phyloP scores from a whole-genome alignment of 2,113 vertebrate genomes.

The Semicossyphus pulcher region DNA sequence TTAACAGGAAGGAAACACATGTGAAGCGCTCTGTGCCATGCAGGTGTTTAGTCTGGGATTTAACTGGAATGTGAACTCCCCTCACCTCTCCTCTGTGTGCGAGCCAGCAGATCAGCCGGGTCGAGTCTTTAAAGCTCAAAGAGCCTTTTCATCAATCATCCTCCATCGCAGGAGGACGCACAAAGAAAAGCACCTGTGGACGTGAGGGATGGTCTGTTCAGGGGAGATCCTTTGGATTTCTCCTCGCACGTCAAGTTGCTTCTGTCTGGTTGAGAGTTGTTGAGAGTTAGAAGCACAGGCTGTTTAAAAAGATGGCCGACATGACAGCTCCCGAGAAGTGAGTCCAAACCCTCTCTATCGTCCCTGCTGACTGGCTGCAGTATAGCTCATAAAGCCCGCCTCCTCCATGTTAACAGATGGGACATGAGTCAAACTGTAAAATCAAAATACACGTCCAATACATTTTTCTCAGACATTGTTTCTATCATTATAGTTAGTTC shows the following conservation, averaged over 20 bases:
- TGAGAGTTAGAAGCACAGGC: too few species aligned
- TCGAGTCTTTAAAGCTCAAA: slow-evolving; percentile 54
- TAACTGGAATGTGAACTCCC: slow-evolving; percentile 67
- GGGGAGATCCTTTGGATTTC: background rate
- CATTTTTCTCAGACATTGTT: too few species aligned
- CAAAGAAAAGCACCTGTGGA: slow-evolving; percentile 56
- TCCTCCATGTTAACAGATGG: too few species aligned
- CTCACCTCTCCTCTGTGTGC: slow-evolving; percentile 23
- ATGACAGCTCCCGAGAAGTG: too few species aligned
- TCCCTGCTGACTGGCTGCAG: too few species aligned
- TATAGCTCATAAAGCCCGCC: too few species aligned
- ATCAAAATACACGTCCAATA: too few species aligned
- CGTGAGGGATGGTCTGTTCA: slow-evolving; percentile 1
- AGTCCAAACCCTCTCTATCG: too few species aligned
- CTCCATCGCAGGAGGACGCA: slow-evolving; percentile 7
- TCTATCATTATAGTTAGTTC: too few species aligned
- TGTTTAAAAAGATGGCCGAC: too few species aligned
- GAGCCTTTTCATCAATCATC: slow-evolving; percentile 56
- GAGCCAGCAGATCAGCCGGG: slow-evolving; percentile 33
- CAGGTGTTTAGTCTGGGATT: slow-evolving; percentile 81
- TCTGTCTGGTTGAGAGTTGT: background rate
- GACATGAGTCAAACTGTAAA: too few species aligned
- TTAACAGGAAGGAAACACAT: slow-evolving; percentile 58
- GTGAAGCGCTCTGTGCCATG: slow-evolving; percentile 48
- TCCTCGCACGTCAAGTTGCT: background rate